phyloP scores from a whole-genome alignment of 2,888 invertebrate species.

The Blastobasis lacticolella region DNA sequence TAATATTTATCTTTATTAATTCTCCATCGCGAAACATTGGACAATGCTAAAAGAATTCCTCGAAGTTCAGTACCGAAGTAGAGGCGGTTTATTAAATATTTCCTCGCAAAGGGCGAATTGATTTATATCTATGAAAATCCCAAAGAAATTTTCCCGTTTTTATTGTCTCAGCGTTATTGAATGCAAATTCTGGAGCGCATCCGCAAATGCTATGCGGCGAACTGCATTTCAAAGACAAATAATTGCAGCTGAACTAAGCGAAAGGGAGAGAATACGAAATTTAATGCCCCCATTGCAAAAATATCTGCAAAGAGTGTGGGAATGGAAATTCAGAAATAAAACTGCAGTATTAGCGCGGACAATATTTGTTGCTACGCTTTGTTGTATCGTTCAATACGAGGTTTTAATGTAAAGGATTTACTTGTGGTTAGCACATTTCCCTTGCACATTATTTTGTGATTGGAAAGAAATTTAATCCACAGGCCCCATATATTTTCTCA shows the following conservation, averaged over 20 bases:
- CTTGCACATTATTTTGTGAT: background rate
- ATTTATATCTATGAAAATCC: constrained; percentile 2
- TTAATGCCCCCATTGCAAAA: constrained; percentile 39
- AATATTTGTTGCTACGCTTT: constrained; percentile 13
- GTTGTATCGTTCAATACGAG: background rate
- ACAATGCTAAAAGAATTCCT: no score
- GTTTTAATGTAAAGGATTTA: no score
- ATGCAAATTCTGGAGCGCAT: constrained; percentile 34
- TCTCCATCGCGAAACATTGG: no score
- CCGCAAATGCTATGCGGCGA: constrained; percentile 32
- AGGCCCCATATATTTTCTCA: background rate
- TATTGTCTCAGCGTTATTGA: constrained; percentile 30
- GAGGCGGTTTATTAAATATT: no score
- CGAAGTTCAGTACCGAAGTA: no score
- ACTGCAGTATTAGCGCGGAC: constrained; percentile 7
- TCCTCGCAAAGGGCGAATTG: no score
- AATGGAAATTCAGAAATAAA: constrained; percentile 27
- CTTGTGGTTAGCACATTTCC: no score
- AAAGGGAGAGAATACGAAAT: constrained; percentile 44
- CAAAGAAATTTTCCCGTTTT: constrained; percentile 25
- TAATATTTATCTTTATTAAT: no score
- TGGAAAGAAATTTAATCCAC: background rate
- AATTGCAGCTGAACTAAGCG: constrained; percentile 41
- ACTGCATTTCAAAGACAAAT: constrained; percentile 53
- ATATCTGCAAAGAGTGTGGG: constrained; percentile 28